Conservation (phyloP, 1,140 invertebrate genomes). For the Nymphalis io region DNA sequence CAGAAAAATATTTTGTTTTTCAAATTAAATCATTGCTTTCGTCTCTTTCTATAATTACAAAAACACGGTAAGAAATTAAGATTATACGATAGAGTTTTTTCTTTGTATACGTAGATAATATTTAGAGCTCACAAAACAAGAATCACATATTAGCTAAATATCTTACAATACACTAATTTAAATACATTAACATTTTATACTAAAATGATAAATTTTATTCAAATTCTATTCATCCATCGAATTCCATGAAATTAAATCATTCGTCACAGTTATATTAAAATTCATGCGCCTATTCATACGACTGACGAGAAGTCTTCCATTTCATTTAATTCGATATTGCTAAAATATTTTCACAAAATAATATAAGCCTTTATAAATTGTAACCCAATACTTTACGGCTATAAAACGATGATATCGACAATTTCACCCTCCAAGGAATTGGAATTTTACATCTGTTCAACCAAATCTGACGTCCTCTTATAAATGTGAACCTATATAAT, state of each 20-base stretch:
- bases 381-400: slow-evolving; percentile 19
- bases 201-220: background rate
- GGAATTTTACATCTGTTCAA: slow-evolving; percentile 39
- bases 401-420: slow-evolving; percentile 50
- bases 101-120: no score
- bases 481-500: slow-evolving; percentile 15
- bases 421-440: slow-evolving; percentile 43
- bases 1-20: background rate
- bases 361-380: slow-evolving; percentile 17
- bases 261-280: background rate
- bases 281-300: background rate
- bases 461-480: slow-evolving; percentile 11
- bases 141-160: no score
- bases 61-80: no score
- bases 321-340: background rate
- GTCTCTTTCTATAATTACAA: no score
- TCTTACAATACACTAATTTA: no score
- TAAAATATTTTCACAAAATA: slow-evolving; percentile 1
- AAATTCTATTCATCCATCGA: background rate
- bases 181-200: no score
- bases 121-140: no score
- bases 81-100: no score
- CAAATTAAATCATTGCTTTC: background rate
- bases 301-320: background rate
- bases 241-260: background rate